Percentiles rank a stretch among this genome's conserved stretches.
phyloP scores from a whole-genome alignment of 2,113 vertebrate species.

The Ptilonorhynchus violaceus region DNA sequence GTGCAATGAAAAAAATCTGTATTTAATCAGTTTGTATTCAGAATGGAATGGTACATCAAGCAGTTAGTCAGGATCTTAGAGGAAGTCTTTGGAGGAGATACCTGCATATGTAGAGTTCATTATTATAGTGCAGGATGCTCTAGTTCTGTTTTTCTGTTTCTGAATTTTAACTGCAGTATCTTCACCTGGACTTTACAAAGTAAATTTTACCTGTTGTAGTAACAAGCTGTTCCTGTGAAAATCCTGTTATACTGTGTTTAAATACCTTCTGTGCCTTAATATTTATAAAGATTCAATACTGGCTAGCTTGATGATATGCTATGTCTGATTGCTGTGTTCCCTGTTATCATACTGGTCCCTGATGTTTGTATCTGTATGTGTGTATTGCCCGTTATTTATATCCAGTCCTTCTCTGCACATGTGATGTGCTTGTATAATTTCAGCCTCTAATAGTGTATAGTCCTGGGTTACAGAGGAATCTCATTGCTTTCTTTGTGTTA shows the following conservation, averaged over 20 bases:
- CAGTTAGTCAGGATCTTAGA: neutral
- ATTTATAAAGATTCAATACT: neutral
- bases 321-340: neutral
- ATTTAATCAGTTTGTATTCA: neutral
- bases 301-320: neutral
- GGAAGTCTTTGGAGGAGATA: neutral
- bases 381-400: neutral
- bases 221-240: neutral
- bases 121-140: neutral
- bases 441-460: too few relatives aligned
- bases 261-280: neutral
- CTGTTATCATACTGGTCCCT: neutral
- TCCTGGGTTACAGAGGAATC: neutral
- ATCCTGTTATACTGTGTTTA: neutral
- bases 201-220: neutral
- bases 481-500: neutral
- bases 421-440: neutral
- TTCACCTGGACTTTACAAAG: neutral
- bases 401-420: neutral
- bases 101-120: neutral
- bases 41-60: neutral
- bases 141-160: neutral
- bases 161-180: neutral
- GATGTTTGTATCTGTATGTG: neutral
- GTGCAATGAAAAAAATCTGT: neutral